Evolutionary conservation across 2,888 invertebrate species (phyloP).

Genomic region (Acanthosepion lycidas): DNA sequence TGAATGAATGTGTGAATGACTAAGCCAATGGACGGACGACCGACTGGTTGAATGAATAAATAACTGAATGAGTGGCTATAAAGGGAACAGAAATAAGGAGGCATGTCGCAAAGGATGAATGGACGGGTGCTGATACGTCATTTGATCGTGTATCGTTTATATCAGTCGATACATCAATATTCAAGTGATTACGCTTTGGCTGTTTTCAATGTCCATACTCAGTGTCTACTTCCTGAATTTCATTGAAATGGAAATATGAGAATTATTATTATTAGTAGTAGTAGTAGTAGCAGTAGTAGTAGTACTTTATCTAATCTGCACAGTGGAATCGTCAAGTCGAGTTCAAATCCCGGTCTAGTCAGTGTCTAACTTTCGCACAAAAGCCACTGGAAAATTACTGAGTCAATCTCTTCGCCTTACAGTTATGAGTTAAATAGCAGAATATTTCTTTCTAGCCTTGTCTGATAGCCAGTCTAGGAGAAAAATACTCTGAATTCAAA

Average conservation of each 20-base stretch:
- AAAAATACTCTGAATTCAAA: too few relatives aligned
- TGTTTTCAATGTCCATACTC: neutral
- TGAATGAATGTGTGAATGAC: neutral
- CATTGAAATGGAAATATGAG: neutral
- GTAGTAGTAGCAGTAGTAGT: neutral
- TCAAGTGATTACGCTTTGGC: neutral
- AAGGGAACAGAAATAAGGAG: slow-evolving; percentile 20
- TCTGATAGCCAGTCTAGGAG: too few relatives aligned
- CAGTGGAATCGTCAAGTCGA: too few relatives aligned
- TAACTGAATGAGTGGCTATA: neutral
- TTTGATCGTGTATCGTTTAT: neutral
- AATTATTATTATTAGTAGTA: neutral
- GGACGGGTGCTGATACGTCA: neutral
- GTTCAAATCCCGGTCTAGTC: too few relatives aligned
- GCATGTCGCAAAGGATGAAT: neutral
- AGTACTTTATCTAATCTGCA: too few relatives aligned
- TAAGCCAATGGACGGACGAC: neutral
- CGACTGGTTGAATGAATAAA: neutral
- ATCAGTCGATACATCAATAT: neutral
- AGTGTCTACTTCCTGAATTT: neutral
- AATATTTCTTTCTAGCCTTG: too few relatives aligned
- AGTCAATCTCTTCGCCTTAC: too few relatives aligned
- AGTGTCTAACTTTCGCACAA: too few relatives aligned
- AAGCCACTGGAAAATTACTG: too few relatives aligned
- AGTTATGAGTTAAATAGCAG: too few relatives aligned